phyloP scores from a whole-genome alignment of 2,797 vertebrate species.

The Macropodus opercularis region DNA sequence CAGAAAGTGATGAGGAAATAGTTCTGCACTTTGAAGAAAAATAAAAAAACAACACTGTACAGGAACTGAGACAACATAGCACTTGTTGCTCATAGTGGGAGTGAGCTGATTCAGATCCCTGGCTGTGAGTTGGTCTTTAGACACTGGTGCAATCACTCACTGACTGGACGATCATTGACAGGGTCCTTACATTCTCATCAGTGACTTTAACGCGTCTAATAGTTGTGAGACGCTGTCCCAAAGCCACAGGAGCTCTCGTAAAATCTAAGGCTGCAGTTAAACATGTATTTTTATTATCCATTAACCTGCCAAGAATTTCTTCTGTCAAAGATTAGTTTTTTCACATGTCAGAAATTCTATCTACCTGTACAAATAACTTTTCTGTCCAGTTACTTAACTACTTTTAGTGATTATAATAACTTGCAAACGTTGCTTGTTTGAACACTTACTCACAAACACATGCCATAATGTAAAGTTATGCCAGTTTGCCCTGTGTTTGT shows the following conservation, averaged over 20 bases:
- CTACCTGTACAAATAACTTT: no score
- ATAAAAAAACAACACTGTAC: neutral
- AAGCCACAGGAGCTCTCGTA: neutral
- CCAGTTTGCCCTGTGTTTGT: conserved; percentile 35
- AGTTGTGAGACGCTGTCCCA: no score
- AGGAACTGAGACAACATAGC: conserved; percentile 1
- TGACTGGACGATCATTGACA: neutral
- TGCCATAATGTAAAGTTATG: neutral
- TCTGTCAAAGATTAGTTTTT: no score
- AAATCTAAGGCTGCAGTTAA: neutral
- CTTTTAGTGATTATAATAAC: no score
- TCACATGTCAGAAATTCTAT: no score
- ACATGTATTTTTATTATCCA: neutral
- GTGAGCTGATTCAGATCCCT: neutral
- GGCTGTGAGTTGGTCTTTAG: neutral
- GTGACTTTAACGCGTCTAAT: neutral
- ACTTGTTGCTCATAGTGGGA: no score
- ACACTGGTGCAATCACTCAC: neutral
- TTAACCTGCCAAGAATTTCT: neutral
- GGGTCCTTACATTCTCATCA: neutral
- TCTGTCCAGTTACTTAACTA: neutral
- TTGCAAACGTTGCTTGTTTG: neutral
- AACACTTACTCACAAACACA: neutral
- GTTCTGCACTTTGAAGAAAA: neutral
- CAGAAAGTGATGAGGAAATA: neutral